phyloP scores from a whole-genome alignment of 2,888 invertebrate species.

The Schrankia costaestrigalis region DNA sequence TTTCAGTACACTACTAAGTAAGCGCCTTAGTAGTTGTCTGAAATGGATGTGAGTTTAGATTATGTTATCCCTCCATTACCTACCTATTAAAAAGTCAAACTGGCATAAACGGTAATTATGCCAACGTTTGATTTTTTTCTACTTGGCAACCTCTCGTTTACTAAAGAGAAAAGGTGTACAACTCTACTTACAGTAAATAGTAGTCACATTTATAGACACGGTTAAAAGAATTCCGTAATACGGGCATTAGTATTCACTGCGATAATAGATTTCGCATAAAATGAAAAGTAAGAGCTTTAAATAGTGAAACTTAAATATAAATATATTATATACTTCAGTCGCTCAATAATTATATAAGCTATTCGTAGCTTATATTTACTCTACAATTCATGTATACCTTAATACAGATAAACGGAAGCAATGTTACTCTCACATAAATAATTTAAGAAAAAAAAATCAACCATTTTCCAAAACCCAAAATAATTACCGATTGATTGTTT shows the following conservation, averaged over 20 bases:
- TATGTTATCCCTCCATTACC: too few species aligned
- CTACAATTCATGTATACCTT: conserved; percentile 64
- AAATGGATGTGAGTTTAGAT: too few species aligned
- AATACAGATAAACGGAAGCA: conserved; percentile 41
- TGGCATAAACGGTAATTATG: too few species aligned
- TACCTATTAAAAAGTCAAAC: too few species aligned
- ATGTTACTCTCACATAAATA: conserved; percentile 44
- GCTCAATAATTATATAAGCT: conserved; percentile 78
- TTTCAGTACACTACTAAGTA: too few species aligned
- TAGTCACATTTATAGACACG: too few species aligned
- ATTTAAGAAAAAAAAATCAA: conserved; percentile 40
- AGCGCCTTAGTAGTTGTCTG: too few species aligned
- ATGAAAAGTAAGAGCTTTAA: conserved; percentile 81
- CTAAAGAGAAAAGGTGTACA: too few species aligned
- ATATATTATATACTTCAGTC: conserved; percentile 74
- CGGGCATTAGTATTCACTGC: conserved; percentile 65
- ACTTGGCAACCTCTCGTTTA: too few species aligned
- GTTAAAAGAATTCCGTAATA: conserved; percentile 28
- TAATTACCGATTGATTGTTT: conserved; percentile 17
- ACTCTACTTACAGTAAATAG: too few species aligned
- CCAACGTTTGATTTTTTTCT: too few species aligned
- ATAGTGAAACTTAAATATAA: conserved; percentile 77
- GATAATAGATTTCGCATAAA: conserved; percentile 63
- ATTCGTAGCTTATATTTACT: conserved; percentile 73
- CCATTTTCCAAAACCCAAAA: conserved; percentile 62